Evolutionary conservation across 2,888 invertebrate species (phyloP).

Genomic region (Hemaris fuciformis): DNA sequence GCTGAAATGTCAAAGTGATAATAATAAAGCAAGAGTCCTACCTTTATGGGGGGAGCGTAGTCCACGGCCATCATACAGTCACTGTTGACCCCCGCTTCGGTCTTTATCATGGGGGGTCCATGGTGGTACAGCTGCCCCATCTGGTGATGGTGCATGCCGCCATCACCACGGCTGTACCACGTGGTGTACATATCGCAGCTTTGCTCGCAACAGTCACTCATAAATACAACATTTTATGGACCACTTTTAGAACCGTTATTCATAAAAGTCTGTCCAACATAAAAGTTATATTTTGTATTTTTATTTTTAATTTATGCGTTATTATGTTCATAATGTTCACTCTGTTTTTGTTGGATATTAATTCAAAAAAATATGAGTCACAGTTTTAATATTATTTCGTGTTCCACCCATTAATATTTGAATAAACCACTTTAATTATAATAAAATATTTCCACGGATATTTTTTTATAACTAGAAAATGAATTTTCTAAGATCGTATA

Average conservation of each 20-base stretch:
- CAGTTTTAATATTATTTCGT: background rate
- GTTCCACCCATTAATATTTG: background rate
- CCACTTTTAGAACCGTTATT: slow-evolving; percentile 18
- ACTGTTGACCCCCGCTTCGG: slow-evolving; percentile 82
- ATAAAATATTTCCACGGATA: background rate
- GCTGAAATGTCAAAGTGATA: no score
- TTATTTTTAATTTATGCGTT: background rate
- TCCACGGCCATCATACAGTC: slow-evolving; percentile 86
- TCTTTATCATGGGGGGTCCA: slow-evolving; percentile 82
- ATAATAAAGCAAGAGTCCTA: slow-evolving; percentile 48
- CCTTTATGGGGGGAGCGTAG: slow-evolving; percentile 84
- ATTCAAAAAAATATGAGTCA: no score
- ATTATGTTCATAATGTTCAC: background rate
- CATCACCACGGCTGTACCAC: slow-evolving; percentile 78
- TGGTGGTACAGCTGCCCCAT: slow-evolving; percentile 80
- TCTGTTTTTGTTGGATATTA: no score
- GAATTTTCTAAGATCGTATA: background rate
- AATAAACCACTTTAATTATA: background rate
- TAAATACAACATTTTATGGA: slow-evolving; percentile 41
- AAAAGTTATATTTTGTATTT: background rate
- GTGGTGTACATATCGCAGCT: slow-evolving; percentile 78
- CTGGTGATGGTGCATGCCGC: slow-evolving; percentile 78
- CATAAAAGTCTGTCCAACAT: slow-evolving; percentile 21
- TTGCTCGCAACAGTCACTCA: slow-evolving; percentile 72
- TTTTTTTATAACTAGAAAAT: background rate